Base-by-base conservation (phyloP, 1,140 invertebrate genomes). In the Tetramorium parvispinum region DNA sequence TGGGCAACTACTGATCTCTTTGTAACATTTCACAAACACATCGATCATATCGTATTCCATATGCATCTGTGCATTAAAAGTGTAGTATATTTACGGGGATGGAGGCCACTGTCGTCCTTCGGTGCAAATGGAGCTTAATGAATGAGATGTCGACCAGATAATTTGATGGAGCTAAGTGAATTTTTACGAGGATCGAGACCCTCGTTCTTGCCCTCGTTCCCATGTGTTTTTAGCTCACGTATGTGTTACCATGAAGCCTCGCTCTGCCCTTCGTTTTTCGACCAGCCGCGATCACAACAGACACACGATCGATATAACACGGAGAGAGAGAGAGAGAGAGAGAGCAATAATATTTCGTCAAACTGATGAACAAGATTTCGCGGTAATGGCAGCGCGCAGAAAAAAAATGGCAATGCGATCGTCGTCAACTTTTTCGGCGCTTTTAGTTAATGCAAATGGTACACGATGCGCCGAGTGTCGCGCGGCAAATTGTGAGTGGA, bases 271-370 rank as follows among this genome's bases (percentile, higher is more conserved):
- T 32, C 32, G 61, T 43, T 86, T 70, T 73, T 51, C 46, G 32
- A 53, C 32, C 73, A 46, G 46, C n/a, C 57, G 57, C 24, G 46
- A 16, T 53, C 59, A 57, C 79, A 21, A 82, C 66, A 59, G 53
- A 24, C 51, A 10, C 27, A 40, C 40, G 32, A 85, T 61, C 88
- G 71, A 90, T 88, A 88, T 90, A 87, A 91, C 85, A 77, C 68
- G 55, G 61, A 87, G 87, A 53, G 18, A 87, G 86, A 53, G 18
- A 87, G 86, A 53, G 18, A 87, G 86, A n/a, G n/a, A n/a, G n/a
- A 53, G 18, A 87, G 86, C 89, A 89, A 92, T 90, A 89, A 92
- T 92, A 94, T 92, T 92, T 93, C 91, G 93, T 89, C 85, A 65
- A 87, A 88, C 86, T 76, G 87, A 79, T 87, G 83, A 92, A 93